phyloP scores from a whole-genome alignment of 2,888 invertebrate species.

The Ptilodon capucinus region DNA sequence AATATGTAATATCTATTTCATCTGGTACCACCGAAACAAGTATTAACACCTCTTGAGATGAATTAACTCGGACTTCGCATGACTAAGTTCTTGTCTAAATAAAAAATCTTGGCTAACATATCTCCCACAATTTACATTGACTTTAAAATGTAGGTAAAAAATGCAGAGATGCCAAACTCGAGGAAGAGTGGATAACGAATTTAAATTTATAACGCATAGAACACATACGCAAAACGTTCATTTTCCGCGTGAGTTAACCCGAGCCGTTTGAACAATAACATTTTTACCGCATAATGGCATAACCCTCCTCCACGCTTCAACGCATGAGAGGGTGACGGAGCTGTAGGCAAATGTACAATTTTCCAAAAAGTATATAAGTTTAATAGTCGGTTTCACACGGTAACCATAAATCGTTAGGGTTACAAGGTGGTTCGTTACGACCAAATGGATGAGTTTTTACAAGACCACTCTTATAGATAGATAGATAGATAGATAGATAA shows the following conservation, averaged over 20 bases:
- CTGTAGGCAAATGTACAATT: constrained; percentile 47
- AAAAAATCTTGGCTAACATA: too few relatives aligned
- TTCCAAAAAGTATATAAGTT: constrained; percentile 38
- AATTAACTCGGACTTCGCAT: too few relatives aligned
- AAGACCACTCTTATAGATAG: too few relatives aligned
- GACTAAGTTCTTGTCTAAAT: too few relatives aligned
- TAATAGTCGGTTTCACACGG: constrained; percentile 48
- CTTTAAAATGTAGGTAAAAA: not conserved
- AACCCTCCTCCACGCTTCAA: constrained; percentile 60
- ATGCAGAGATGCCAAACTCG: not conserved
- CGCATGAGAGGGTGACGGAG: constrained; percentile 50
- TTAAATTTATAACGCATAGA: constrained; percentile 26
- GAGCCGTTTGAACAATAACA: constrained; percentile 66
- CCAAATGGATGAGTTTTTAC: not conserved
- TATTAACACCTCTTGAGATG: too few relatives aligned
- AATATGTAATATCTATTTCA: not conserved
- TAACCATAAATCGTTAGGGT: constrained; percentile 13
- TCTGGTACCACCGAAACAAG: not conserved
- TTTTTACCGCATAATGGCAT: constrained; percentile 65
- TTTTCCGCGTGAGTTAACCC: constrained; percentile 59
- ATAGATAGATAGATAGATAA: too few relatives aligned
- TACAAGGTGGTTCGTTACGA: not conserved
- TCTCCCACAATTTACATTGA: too few relatives aligned
- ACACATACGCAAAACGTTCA: constrained; percentile 53
- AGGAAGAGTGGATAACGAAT: constrained; percentile 19